Conservation (phyloP, 1,140 invertebrate genomes). For the Glossosoma conforme region DNA sequence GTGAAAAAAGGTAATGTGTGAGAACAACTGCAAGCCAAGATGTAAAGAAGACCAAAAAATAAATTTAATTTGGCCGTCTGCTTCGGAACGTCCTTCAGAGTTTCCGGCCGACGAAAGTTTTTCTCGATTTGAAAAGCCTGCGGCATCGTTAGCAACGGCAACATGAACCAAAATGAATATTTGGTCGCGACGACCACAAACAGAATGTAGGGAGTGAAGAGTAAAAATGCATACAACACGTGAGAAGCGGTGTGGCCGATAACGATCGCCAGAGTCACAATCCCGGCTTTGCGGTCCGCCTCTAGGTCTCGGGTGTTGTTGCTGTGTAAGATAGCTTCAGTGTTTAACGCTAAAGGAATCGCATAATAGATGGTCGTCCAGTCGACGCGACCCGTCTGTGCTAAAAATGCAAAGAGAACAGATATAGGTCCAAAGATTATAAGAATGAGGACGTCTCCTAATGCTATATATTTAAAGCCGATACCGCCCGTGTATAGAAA, state of each 20-base stretch:
- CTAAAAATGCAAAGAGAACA: slow-evolving; percentile 90
- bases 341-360: slow-evolving; percentile 88
- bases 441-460: slow-evolving; percentile 87
- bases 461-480: slow-evolving; percentile 88
- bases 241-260: slow-evolving; percentile 88
- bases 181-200: slow-evolving; percentile 79
- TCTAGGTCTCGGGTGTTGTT: slow-evolving; percentile 92
- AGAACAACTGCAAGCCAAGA: slow-evolving; percentile 68
- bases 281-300: slow-evolving; percentile 77
- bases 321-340: slow-evolving; percentile 90
- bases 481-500: slow-evolving; percentile 92
- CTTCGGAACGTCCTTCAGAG: slow-evolving; percentile 76
- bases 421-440: slow-evolving; percentile 92
- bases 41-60: slow-evolving; percentile 84
- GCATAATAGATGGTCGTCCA: slow-evolving; percentile 89
- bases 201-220: slow-evolving; percentile 88
- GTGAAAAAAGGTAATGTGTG: slow-evolving; percentile 50
- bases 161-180: slow-evolving; percentile 80
- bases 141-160: slow-evolving; percentile 82
- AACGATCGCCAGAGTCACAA: slow-evolving; percentile 90
- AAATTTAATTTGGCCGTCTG: slow-evolving; percentile 88
- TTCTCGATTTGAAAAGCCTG: slow-evolving; percentile 87
- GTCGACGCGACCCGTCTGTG: slow-evolving; percentile 81
- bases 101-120: slow-evolving; percentile 72
- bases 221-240: slow-evolving; percentile 81